Base-by-base conservation (phyloP, 92 coral and sea anemone genomes). In the Blastomussa wellsi region DNA sequence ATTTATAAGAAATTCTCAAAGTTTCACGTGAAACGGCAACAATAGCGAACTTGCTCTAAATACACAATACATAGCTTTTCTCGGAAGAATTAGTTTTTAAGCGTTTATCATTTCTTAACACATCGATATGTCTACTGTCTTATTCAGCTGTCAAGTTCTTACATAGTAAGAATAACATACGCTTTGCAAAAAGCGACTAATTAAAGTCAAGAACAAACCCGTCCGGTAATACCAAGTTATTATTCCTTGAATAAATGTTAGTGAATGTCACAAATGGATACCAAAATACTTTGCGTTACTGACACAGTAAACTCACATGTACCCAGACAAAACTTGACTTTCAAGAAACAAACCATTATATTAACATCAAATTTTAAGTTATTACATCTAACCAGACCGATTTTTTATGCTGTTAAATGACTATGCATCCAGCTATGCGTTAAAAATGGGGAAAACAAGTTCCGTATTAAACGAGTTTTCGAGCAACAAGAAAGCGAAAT, bases 211-310 rank as follows among this genome's bases (percentile, higher is more conserved):
- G 29, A 72, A 72, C 77, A 44, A 74, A 24, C 32, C 67, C 67
- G 31, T 60, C 12, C 13, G 29, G 36, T 8, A 28, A 44, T 74
- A 44, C 59, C 79, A 26, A 5, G 24, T 20, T 17, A 10, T 62
- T 62, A 62, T 62, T 74, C 79, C 60, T 74, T 26, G 62, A 74
- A 74, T 44, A 42, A 74, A 12, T 24, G 51, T 33, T 10, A 44
- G 62, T 47, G 59, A 75, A 47, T 47, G 20, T 17, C 37, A 29
- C 32, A 37, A 78, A 31, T 22, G 44, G 44, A 70, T 38, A 70
- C 75, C 75, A 36, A 70, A 36, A 70, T 70, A 35, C 75, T 36
- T 62, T 16, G n/a, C 26, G 13, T 26, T 62, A 62, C 68, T 62
- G 68, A 62, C 68, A 62, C 68, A 62, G 68, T 62, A 62, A 62